These are phyloP conservation scores for Pelochelys cantorii DNA, from an alignment of 2,797 vertebrate genomes.

Conservation along the genomic window DNA sequence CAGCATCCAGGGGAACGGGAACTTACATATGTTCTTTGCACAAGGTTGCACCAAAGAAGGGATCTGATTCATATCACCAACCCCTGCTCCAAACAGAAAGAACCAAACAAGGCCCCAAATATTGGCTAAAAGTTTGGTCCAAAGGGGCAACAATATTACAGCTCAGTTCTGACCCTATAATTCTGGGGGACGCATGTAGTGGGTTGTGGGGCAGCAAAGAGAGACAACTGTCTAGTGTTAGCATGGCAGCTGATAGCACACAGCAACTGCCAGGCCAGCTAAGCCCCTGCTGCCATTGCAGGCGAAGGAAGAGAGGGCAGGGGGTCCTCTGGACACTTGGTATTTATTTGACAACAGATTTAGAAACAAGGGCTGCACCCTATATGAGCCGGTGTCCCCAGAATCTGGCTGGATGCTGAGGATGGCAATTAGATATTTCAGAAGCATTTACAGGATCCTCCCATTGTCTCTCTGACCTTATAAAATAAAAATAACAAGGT, in stretches of 20 bases:
- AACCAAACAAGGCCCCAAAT: not conserved
- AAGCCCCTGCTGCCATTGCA: not conserved
- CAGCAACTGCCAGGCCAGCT: not conserved
- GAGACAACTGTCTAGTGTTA: not conserved
- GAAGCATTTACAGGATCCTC: conserved; percentile 18
- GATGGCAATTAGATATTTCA: not conserved
- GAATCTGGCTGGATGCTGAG: not conserved
- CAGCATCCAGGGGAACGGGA: not conserved
- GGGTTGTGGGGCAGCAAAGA: not conserved
- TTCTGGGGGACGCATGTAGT: accelerated
- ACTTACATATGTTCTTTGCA: not conserved
- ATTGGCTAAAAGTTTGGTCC: not conserved
- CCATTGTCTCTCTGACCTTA: conserved; percentile 75
- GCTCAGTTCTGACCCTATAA: accelerated
- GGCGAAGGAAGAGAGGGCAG: not conserved
- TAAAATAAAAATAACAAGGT: conserved; percentile 81
- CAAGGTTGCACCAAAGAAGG: not conserved
- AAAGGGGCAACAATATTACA: not conserved
- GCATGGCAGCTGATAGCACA: not conserved
- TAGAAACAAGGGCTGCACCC: not conserved
- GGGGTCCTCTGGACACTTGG: not conserved
- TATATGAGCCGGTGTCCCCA: not conserved
- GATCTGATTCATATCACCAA: not conserved
- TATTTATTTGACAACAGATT: not conserved
- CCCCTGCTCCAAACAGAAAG: not conserved